Evolutionary conservation across 2,797 vertebrate genomes (phyloP).

Genomic region (Leuciscus waleckii): DNA sequence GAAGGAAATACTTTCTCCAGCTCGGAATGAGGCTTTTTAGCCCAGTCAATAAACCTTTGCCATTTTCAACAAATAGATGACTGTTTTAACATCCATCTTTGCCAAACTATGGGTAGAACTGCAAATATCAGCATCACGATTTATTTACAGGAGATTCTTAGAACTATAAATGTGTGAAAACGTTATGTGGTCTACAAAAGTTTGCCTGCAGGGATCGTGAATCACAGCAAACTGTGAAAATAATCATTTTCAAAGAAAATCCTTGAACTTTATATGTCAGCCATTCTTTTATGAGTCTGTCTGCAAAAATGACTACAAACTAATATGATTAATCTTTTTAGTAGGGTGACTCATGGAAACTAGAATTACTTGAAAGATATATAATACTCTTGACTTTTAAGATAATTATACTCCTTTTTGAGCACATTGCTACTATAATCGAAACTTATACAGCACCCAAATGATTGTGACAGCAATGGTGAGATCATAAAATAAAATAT

Average conservation of each 20-base stretch:
- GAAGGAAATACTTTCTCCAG: conserved; percentile 79
- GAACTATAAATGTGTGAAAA: conserved; percentile 30
- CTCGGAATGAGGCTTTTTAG: conserved; percentile 76
- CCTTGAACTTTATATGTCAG: neutral
- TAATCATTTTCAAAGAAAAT: neutral
- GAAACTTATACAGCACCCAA: conserved; percentile 28
- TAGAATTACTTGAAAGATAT: conserved; percentile 11
- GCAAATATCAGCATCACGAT: conserved; percentile 37
- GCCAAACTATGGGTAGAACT: conserved; percentile 57
- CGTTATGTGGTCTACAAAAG: neutral
- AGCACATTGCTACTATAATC: conserved; percentile 3
- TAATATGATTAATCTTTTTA: conserved; percentile 22
- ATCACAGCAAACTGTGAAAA: conserved; percentile 19
- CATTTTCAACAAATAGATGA: conserved; percentile 66
- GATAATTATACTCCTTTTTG: conserved; percentile 22
- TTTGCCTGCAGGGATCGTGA: conserved; percentile 8
- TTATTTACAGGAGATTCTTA: conserved; percentile 16
- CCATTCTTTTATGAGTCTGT: neutral
- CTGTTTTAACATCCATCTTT: conserved; percentile 62
- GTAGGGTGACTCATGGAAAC: conserved; percentile 19
- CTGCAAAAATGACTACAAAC: neutral
- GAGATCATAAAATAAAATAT: conserved; percentile 48
- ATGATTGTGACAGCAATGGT: conserved; percentile 45
- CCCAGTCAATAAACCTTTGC: conserved; percentile 74
- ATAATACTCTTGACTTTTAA: conserved; percentile 14